Base-by-base conservation (phyloP, 2,888 invertebrate genomes). In the Lochmaea crataegi region DNA sequence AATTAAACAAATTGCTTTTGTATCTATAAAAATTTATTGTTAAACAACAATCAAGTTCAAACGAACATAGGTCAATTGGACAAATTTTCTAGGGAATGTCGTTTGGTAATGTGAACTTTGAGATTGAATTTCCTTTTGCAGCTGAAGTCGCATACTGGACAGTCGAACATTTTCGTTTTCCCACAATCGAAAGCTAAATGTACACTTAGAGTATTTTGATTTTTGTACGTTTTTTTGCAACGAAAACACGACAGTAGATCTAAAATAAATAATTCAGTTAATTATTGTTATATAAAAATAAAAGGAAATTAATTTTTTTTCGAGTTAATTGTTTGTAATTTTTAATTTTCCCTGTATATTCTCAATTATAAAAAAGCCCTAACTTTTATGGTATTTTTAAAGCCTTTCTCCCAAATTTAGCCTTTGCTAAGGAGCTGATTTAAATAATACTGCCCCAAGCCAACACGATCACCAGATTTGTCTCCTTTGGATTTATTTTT, bases 71-170 rank as follows among this genome's bases (percentile, higher is more conserved):
- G 6, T 42, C 42, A 42, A 12, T 10, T 42, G 42, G 45, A 45
- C 2, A 10, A 41, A 14, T 61, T 41, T 4, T 26, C 32, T 1
- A 32, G 92, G 88, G 41, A 42, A 65, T 94, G 93, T 84, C 93
- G 92, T 80, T 93, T 90, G 79, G 92, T 92, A 74, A 91, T 86
- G 85, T 94, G 94, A 45, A 93, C 93, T 82, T 93, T 93, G 22
- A 94, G 89, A 87, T 94, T 94, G 81, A 94, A 94, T 65, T 94
- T 89, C 85, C 94, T 93, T 83, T 94, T 85, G 18, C 86, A 86
- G 68, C 83, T 84, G 76, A 86, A 87, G 42, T 86, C 82, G 77
- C 89, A 89, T 67, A 87, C 78, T 0, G 86, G 84, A 79, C 89
- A 89, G 53, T 84, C 84, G 79, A 87, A 88, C 73, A 85, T 86